Base-by-base conservation (phyloP, 2,888 invertebrate species). In the Heteromurus nitidus region DNA sequence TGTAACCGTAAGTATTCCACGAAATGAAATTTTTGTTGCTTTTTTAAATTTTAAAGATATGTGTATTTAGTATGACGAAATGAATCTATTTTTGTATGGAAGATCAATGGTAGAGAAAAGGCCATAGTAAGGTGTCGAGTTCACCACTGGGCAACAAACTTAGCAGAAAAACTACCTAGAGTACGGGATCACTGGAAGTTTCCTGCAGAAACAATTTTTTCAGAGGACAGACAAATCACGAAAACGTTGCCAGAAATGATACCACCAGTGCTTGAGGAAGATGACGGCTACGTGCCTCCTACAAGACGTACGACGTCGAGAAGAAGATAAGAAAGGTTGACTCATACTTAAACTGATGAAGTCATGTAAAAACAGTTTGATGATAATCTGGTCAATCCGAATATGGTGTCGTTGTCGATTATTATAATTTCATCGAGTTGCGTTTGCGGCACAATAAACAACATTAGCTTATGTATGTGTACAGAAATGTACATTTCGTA, bases 71-170 rank as follows among this genome's bases (percentile, higher is more conserved):
- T 50, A 2, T 50, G 47, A 22, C n/a, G n/a, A n/a, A n/a, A n/a
- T n/a, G n/a, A n/a, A n/a, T n/a, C n/a, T n/a, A 13, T 80, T 42
- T 80, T 28, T 82, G 70, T 79, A 26, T 85, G 90, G 24, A 88
- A 93, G 93, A 92, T 95, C 79, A 95, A 95, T 88, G 92, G 93
- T 67, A 90, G 89, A 60, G 96, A 96, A 89, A 92, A 92, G 67
- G 88, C 93, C 0, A 92, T 92, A 83, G 93, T 96, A 0, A 91
- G 94, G 83, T 96, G 95, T 88, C 91, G 93, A 85, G 91, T 96
- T 72, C 93, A 94, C 88, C 96, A 96, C 88, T 94, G 94, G 93
- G 92, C 93, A 75, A 92, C 92, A 3, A 92, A 93, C 85, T 88
- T 90, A 2, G 89, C 91, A 44, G 92, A 94, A 3, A 90, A 92